A percentile compares a stretch with the other conserved stretches of the same genome.
Conservation (phyloP, 2,113 vertebrate species). For the Tragulus kanchil region DNA sequence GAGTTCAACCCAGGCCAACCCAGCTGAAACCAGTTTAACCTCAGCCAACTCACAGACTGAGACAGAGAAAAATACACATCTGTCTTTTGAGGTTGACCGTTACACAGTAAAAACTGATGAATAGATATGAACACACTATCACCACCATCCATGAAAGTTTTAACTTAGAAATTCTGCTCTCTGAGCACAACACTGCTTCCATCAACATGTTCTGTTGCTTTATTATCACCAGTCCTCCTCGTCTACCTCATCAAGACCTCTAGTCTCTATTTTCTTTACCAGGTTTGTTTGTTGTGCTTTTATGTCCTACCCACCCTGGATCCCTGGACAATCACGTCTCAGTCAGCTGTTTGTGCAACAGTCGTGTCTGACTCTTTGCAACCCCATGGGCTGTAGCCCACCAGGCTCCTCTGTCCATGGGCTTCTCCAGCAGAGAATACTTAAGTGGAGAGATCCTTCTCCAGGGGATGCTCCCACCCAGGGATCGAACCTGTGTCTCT, state of each 20-base stretch:
- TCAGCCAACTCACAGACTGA: background rate
- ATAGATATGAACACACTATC: background rate
- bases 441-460: too few relatives aligned
- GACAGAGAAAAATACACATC: background rate
- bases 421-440: too few relatives aligned
- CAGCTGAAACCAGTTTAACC: background rate
- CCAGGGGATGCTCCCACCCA: too few relatives aligned
- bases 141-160: background rate
- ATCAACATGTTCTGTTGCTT: background rate
- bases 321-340: background rate
- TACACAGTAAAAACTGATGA: background rate
- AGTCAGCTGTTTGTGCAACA: too few relatives aligned
- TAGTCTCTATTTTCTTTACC: background rate
- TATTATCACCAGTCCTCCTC: background rate
- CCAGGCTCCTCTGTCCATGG: too few relatives aligned
- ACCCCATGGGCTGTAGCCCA: too few relatives aligned
- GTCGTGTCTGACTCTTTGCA: too few relatives aligned
- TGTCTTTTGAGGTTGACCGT: background rate
- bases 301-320: background rate
- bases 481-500: too few relatives aligned
- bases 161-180: background rate
- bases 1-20: background rate
- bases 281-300: background rate
- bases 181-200: background rate
- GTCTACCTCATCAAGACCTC: too few relatives aligned